phyloP scores from a whole-genome alignment of 30 jellyfish, hydroid and myxozoan genomes.

The Sanderia malayensis region DNA sequence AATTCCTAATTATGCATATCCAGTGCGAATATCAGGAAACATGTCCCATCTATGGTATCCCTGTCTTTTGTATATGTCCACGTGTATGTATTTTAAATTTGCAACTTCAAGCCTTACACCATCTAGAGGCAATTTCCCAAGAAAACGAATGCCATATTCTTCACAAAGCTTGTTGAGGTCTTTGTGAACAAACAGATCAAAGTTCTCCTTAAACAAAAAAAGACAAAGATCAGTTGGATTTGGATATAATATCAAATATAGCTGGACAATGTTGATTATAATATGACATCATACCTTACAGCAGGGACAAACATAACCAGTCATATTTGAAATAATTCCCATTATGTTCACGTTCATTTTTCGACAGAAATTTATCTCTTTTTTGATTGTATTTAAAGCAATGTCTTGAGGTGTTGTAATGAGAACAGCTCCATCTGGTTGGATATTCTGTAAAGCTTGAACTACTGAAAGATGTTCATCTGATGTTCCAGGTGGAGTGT shows the following conservation, averaged over 20 bases:
- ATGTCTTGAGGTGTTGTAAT: slow-evolving; percentile 68
- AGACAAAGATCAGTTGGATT: background rate
- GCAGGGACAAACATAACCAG: slow-evolving; percentile 66
- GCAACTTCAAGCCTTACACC: slow-evolving; percentile 13
- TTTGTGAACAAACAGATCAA: slow-evolving; percentile 41
- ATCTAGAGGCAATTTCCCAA: slow-evolving; percentile 55
- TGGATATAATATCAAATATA: too few species aligned
- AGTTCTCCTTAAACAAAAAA: slow-evolving; percentile 34
- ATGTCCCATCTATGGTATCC: too few species aligned
- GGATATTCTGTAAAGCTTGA: slow-evolving; percentile 46
- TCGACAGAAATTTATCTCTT: slow-evolving; percentile 56
- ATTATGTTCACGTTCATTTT: slow-evolving; percentile 52
- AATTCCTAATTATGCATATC: too few species aligned
- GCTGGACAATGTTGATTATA: too few species aligned
- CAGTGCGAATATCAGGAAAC: too few species aligned
- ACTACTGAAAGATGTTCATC: slow-evolving; percentile 77
- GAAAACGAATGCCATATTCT: slow-evolving; percentile 37
- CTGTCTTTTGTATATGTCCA: too few species aligned
- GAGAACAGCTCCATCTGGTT: slow-evolving; percentile 74
- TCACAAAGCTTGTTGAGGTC: slow-evolving; percentile 45
- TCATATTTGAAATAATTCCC: slow-evolving; percentile 59
- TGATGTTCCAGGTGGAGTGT: slow-evolving; percentile 88
- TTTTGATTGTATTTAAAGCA: slow-evolving; percentile 53
- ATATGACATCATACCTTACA: slow-evolving; percentile 61
- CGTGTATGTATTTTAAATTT: too few species aligned